A percentile compares a stretch with the other conserved stretches of the same genome.
phyloP scores from a whole-genome alignment of 2,113 vertebrate genomes.

The Manacus vitellinus region DNA sequence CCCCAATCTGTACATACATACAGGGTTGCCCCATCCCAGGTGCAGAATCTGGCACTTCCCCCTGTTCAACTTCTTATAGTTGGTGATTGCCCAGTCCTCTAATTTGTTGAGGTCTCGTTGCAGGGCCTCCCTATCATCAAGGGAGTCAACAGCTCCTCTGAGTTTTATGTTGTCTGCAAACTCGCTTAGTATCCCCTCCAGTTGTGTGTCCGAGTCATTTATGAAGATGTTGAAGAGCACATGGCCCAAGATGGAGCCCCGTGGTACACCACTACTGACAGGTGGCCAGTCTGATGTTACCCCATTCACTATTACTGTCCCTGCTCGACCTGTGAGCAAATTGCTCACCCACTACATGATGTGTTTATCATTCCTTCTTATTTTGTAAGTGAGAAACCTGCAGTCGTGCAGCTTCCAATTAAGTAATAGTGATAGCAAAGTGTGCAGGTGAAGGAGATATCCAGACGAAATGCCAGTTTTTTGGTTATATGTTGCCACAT shows the following conservation, averaged over 20 bases:
- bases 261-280: background rate
- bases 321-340: background rate
- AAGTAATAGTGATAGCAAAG: background rate
- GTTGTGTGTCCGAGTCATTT: background rate
- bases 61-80: background rate
- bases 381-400: background rate
- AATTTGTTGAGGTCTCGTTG: background rate
- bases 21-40: background rate
- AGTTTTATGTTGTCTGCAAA: background rate
- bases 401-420: background rate
- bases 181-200: background rate
- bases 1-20: background rate
- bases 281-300: background rate
- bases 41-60: background rate
- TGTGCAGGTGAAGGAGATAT: background rate
- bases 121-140: background rate
- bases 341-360: background rate
- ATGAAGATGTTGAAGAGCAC: background rate
- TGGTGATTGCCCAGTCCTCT: background rate
- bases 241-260: background rate
- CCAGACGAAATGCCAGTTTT: background rate
- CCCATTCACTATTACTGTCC: background rate
- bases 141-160: background rate
- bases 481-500: background rate
- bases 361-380: background rate